Evolutionary conservation across 2,797 vertebrate genomes (phyloP).

Genomic region (Sparus aurata): DNA sequence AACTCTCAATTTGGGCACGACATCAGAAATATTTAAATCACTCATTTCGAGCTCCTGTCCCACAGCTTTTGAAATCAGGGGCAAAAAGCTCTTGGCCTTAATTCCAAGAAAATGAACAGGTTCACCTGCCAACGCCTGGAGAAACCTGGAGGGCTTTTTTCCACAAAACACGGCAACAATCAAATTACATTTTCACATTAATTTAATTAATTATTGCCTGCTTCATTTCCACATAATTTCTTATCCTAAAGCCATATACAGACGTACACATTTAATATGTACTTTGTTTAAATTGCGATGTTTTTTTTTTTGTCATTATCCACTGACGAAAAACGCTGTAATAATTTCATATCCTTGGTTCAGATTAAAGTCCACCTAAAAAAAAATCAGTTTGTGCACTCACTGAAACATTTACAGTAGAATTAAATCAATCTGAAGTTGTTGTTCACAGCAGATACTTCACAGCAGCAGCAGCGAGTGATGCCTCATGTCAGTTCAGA

Average conservation of each 20-base stretch:
- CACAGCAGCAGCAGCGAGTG: constrained; percentile 18
- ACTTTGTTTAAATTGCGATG: neutral
- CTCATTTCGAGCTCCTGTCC: constrained; percentile 41
- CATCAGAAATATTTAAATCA: constrained; percentile 62
- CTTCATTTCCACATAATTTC: neutral
- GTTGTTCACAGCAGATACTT: constrained; percentile 8
- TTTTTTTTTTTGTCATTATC: neutral
- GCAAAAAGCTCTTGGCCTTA: constrained; percentile 52
- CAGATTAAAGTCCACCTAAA: neutral
- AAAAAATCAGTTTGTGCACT: constrained; percentile 9
- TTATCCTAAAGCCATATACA: neutral
- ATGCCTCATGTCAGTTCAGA: constrained; percentile 36
- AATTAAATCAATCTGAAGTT: constrained; percentile 19
- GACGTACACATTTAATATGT: neutral
- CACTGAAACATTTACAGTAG: constrained; percentile 1
- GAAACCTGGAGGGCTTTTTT: constrained; percentile 54
- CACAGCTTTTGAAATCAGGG: constrained; percentile 50
- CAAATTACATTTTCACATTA: constrained; percentile 47
- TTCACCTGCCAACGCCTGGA: constrained; percentile 52
- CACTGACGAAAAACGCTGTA: neutral
- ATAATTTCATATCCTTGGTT: neutral
- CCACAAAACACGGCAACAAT: constrained; percentile 30
- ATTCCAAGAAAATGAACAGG: constrained; percentile 56
- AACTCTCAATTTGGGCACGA: constrained; percentile 39
- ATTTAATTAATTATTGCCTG: constrained; percentile 29